Evolutionary conservation across 2,797 vertebrate genomes (phyloP).

Genomic region (Cynodonichthys magdalenae): DNA sequence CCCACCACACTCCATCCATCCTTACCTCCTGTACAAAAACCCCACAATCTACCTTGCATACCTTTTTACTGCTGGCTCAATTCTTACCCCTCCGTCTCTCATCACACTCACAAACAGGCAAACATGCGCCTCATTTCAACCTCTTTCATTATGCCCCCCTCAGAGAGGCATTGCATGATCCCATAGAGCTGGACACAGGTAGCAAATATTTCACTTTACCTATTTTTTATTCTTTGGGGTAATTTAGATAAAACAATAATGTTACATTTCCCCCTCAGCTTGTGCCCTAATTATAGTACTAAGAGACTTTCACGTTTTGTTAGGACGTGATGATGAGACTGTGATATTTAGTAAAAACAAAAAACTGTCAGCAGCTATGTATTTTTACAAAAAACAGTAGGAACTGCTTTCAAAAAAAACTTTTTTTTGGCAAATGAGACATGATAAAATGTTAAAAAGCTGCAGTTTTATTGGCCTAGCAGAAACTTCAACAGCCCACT

Average conservation of each 20-base stretch:
- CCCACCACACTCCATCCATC: conserved; percentile 71
- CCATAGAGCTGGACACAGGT: conserved; percentile 48
- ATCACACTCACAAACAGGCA: conserved; percentile 10
- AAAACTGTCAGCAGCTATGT: no score
- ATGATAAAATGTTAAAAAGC: no score
- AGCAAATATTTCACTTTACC: conserved; percentile 59
- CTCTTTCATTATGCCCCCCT: conserved; percentile 43
- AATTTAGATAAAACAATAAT: conserved; percentile 47
- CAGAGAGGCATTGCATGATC: conserved; percentile 38
- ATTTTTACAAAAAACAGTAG: no score
- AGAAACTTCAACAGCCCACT: background rate
- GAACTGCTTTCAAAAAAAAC: background rate
- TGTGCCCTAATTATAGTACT: conserved; percentile 11
- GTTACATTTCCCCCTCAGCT: conserved; percentile 23
- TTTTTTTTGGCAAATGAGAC: no score
- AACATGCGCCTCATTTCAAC: conserved; percentile 42
- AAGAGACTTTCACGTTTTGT: conserved; percentile 9
- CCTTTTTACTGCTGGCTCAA: conserved; percentile 37
- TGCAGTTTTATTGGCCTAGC: background rate
- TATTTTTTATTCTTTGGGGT: conserved; percentile 21
- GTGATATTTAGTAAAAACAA: background rate
- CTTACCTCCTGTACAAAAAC: conserved; percentile 47
- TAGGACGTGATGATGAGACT: background rate
- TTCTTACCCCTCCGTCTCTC: conserved; percentile 26
- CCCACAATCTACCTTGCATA: conserved; percentile 42